These are phyloP conservation scores for Rhabdornis inornatus DNA, from an alignment of 2,113 vertebrate species.

Conservation along the genomic window DNA sequence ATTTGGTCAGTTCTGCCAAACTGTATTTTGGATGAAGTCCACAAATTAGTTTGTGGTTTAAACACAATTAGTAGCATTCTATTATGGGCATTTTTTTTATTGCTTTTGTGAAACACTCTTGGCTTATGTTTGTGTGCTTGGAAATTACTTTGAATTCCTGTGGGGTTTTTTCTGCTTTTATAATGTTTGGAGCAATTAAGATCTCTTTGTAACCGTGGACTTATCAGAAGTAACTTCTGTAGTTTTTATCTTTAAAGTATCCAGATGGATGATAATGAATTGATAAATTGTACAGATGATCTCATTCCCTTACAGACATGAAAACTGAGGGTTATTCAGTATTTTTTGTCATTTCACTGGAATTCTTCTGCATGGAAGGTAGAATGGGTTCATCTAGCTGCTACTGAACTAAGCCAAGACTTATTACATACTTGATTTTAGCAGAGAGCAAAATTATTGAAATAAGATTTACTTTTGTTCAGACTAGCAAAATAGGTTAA, in stretches of 20 bases:
- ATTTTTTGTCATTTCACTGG: not conserved
- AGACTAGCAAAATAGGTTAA: not conserved
- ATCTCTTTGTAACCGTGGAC: not conserved
- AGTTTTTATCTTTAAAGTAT: not conserved
- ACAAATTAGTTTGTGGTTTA: not conserved
- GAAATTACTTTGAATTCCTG: not conserved
- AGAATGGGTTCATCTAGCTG: not conserved
- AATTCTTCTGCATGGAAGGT: not conserved
- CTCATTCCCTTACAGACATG: not conserved
- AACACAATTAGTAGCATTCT: not conserved
- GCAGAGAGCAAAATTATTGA: not conserved
- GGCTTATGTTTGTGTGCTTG: not conserved
- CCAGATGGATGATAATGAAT: not conserved
- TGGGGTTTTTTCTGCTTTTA: accelerated
- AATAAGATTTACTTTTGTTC: not conserved
- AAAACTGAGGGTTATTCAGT: not conserved
- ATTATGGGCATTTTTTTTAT: not conserved
- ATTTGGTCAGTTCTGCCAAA: not conserved
- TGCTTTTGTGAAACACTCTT: not conserved
- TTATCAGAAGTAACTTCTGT: not conserved
- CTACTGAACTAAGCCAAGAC: not conserved
- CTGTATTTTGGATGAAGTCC: not conserved
- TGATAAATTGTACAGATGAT: not conserved
- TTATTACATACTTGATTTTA: not conserved
- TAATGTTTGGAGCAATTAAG: not conserved